A percentile compares a stretch with the other conserved stretches of the same genome.
These are phyloP conservation scores for Baryphthengus martii DNA, from an alignment of 2,113 vertebrate species.

Conservation along the genomic window DNA sequence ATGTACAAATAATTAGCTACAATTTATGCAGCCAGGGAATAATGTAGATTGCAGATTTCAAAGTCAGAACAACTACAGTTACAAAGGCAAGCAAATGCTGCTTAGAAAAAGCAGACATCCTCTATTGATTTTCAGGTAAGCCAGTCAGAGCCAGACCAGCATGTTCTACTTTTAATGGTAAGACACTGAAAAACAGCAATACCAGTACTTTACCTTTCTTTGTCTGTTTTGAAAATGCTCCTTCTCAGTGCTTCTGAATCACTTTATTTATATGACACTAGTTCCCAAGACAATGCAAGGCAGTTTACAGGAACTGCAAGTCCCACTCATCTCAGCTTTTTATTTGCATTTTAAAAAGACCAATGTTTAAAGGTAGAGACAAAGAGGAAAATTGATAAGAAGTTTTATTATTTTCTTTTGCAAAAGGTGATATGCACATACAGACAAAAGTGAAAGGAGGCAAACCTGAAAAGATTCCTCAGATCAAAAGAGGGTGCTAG, in stretches of 20 bases:
- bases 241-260: not conserved
- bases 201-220: not conserved
- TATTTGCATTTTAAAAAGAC: not conserved
- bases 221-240: not conserved
- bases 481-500: not conserved
- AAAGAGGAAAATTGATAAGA: not conserved
- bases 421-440: not conserved
- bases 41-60: not conserved
- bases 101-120: not conserved
- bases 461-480: not conserved
- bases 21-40: slow-evolving; percentile 36
- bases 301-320: not conserved
- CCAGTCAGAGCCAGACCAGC: not conserved
- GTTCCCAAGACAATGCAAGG: not conserved
- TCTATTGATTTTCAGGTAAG: not conserved
- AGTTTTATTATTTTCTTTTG: not conserved
- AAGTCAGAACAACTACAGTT: not conserved
- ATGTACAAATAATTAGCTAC: slow-evolving; percentile 45
- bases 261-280: not conserved
- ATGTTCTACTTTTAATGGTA: not conserved
- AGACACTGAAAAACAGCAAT: not conserved
- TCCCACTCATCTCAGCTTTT: not conserved
- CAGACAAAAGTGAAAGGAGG: not conserved
- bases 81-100: not conserved
- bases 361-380: not conserved